phyloP scores from a whole-genome alignment of 2,797 vertebrate species.

The Anisognathus igniventris region DNA sequence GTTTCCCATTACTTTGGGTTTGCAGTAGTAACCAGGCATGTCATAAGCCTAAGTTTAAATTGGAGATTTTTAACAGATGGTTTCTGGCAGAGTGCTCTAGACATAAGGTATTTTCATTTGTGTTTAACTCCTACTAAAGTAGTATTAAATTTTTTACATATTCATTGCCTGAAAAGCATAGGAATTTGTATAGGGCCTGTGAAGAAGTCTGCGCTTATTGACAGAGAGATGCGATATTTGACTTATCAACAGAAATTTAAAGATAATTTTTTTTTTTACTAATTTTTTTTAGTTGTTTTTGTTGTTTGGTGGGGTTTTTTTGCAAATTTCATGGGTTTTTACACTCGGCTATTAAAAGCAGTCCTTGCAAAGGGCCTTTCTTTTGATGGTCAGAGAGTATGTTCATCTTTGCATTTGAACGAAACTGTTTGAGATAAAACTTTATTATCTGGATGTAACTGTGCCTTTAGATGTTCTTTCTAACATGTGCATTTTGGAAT shows the following conservation, averaged over 20 bases:
- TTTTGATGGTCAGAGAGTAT: background rate
- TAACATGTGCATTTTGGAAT: background rate
- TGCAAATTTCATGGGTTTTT: background rate
- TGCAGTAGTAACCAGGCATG: background rate
- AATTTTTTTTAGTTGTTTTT: background rate
- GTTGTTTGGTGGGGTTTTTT: background rate
- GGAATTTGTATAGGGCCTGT: background rate
- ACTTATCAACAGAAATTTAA: background rate
- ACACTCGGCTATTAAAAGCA: background rate
- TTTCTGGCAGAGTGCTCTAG: conserved; percentile 3
- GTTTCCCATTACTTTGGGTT: background rate
- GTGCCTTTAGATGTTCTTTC: background rate
- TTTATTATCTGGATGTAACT: background rate
- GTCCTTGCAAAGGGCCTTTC: background rate
- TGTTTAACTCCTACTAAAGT: background rate
- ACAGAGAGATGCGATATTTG: background rate
- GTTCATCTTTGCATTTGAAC: background rate
- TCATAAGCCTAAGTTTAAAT: background rate
- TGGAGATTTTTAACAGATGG: conserved; percentile 8
- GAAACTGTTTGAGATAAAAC: background rate
- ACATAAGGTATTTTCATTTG: conserved; percentile 21
- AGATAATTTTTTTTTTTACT: background rate
- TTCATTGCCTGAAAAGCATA: background rate
- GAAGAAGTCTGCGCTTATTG: background rate
- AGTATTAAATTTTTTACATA: background rate